phyloP scores from a whole-genome alignment of 2,888 invertebrate species.

The Notocelia uddmanniana region DNA sequence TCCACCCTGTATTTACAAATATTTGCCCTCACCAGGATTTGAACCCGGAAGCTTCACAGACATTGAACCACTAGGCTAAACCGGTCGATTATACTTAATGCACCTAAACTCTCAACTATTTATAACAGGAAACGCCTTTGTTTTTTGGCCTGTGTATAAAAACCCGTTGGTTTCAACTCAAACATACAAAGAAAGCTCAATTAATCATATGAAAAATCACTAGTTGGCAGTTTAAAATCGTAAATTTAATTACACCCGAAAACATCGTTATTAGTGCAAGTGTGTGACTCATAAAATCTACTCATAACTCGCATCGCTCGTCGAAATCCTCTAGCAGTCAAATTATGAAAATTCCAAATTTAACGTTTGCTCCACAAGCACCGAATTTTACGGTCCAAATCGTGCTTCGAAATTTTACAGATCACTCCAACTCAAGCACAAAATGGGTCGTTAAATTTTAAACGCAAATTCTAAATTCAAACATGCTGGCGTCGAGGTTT shows the following conservation, averaged over 20 bases:
- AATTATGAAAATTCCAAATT: slow-evolving; percentile 35
- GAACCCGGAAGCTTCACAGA: no score
- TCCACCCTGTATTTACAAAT: no score
- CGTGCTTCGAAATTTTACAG: slow-evolving; percentile 41
- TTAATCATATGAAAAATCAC: neutral
- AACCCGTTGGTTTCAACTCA: neutral
- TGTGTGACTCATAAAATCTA: slow-evolving; percentile 5
- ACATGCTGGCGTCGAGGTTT: slow-evolving; percentile 30
- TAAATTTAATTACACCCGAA: neutral
- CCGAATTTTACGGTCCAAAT: slow-evolving; percentile 39
- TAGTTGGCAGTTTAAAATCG: neutral
- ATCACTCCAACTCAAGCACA: slow-evolving; percentile 39
- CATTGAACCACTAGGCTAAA: no score
- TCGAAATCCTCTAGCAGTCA: slow-evolving; percentile 23
- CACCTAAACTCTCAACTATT: no score
- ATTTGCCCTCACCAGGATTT: no score
- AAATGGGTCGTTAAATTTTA: slow-evolving; percentile 43
- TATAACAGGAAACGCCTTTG: no score
- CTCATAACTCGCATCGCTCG: slow-evolving; percentile 6
- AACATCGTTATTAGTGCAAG: neutral
- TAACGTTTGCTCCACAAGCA: slow-evolving; percentile 28
- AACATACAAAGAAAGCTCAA: neutral
- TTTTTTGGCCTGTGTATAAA: no score
- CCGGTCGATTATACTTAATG: no score
- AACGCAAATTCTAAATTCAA: slow-evolving; percentile 39